A percentile compares a stretch with the other conserved stretches of the same genome.
phyloP scores from a whole-genome alignment of 2,797 vertebrate genomes.

The Protosalanx chinensis region DNA sequence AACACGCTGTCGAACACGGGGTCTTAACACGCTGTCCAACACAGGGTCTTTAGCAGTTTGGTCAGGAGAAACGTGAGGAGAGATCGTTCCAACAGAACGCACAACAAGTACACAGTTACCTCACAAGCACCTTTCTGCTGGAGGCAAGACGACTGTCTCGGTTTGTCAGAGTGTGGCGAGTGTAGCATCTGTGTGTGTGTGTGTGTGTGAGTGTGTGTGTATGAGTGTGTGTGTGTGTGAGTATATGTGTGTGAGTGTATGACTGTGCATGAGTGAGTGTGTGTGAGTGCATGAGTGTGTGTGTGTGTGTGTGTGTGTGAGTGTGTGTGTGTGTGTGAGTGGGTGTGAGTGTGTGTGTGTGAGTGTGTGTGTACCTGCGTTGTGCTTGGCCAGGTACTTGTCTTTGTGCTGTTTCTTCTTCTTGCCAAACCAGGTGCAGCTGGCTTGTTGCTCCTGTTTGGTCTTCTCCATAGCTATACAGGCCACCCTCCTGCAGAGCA shows the following conservation, averaged over 20 bases:
- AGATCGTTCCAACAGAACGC: no score
- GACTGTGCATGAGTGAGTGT: not conserved
- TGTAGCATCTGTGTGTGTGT: not conserved
- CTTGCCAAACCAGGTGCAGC: slow-evolving; percentile 92
- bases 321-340: slow-evolving; percentile 3
- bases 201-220: slow-evolving; percentile 7
- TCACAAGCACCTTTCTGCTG: no score
- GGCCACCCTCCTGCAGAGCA: slow-evolving; percentile 79
- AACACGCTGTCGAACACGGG: no score
- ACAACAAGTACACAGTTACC: no score
- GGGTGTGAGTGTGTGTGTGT: not conserved
- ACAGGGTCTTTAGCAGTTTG: no score
- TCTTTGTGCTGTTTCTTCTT: slow-evolving; percentile 95
- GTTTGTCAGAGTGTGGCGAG: no score
- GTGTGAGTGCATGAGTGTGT: slow-evolving; percentile 35
- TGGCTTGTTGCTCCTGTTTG: slow-evolving; percentile 89
- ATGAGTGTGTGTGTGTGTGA: not conserved
- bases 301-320: not conserved
- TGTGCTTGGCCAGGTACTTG: slow-evolving; percentile 92
- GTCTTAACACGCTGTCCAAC: no score
- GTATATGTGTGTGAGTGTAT: no score
- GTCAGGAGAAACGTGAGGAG: no score
- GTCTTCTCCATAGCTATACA: slow-evolving; percentile 93
- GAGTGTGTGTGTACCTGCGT: slow-evolving; percentile 73
- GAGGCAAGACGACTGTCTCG: no score